phyloP scores from a whole-genome alignment of 2,797 vertebrate genomes.

The Eremophila alpestris region DNA sequence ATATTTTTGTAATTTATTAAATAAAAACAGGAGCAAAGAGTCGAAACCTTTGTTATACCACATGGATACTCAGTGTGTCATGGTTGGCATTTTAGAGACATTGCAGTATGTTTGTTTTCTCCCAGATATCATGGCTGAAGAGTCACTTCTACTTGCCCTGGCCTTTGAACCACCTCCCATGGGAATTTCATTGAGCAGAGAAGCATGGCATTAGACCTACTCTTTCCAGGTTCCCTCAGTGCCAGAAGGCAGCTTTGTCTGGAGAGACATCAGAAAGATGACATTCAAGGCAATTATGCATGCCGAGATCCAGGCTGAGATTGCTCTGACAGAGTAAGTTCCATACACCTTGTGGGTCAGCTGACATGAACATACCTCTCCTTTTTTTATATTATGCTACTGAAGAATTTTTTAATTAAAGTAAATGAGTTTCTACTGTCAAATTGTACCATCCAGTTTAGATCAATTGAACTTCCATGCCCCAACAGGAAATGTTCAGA shows the following conservation, averaged over 20 bases:
- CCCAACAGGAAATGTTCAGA: not conserved
- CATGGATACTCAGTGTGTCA: not conserved
- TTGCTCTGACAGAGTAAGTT: not conserved
- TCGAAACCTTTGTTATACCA: not conserved
- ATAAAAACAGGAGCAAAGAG: not conserved
- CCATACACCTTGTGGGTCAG: not conserved
- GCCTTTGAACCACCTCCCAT: not conserved
- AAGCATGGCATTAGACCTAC: not conserved
- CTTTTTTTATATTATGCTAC: not conserved
- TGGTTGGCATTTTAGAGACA: not conserved
- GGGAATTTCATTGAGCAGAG: not conserved
- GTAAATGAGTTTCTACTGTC: not conserved
- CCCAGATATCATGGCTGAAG: not conserved
- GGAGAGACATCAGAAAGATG: not conserved
- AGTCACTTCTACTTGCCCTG: not conserved
- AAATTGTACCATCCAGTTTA: not conserved
- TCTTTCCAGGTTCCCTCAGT: not conserved
- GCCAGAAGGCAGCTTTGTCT: not conserved
- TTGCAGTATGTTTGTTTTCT: not conserved
- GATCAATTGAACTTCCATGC: not conserved
- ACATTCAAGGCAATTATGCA: not conserved
- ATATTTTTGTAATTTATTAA: not conserved
- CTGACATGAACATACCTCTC: not conserved
- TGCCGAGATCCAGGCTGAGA: not conserved
- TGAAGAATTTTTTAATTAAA: not conserved